These are phyloP conservation scores for Amniataba percoides DNA, from an alignment of 2,797 vertebrate species.

Conservation along the genomic window DNA sequence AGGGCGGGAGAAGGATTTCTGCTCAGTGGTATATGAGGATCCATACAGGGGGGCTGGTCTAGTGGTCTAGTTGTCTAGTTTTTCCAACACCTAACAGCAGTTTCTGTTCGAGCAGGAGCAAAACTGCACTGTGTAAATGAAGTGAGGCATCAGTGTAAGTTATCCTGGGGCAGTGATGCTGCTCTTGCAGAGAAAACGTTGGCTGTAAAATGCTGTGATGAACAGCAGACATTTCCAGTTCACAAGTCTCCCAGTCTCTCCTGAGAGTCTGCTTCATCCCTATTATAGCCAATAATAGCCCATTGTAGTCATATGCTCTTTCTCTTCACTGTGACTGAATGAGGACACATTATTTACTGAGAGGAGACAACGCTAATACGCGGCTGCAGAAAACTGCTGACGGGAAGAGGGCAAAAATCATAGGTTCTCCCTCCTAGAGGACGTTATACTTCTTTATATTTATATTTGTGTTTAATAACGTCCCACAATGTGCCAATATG, in stretches of 20 bases:
- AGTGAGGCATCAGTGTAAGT: conserved; percentile 83
- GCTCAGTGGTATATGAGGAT: conserved; percentile 52
- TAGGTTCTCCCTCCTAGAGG: conserved; percentile 79
- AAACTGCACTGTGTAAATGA: conserved; percentile 82
- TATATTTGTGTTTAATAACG: conserved; percentile 84
- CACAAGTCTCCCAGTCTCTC: conserved; percentile 88
- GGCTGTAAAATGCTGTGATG: conserved; percentile 85
- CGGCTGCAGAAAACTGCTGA: conserved; percentile 86
- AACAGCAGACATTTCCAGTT: conserved; percentile 91
- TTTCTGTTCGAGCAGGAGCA: conserved; percentile 73
- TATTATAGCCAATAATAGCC: conserved; percentile 93
- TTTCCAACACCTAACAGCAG: conserved; percentile 71
- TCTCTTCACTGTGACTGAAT: conserved; percentile 90
- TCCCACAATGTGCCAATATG: conserved; percentile 75
- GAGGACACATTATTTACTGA: conserved; percentile 90
- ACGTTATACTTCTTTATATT: conserved; percentile 83
- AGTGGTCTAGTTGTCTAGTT: conserved; percentile 66
- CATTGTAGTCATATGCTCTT: conserved; percentile 92
- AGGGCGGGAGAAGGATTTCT: conserved; percentile 26
- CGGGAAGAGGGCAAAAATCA: conserved; percentile 86
- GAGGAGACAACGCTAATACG: conserved; percentile 87
- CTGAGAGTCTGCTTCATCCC: conserved; percentile 90
- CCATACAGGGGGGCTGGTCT: conserved; percentile 55
- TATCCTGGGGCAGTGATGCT: conserved; percentile 80
- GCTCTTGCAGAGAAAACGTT: conserved; percentile 80